Evolutionary conservation across 2,797 vertebrate genomes (phyloP).

Genomic region (Loris lydekkerianus): DNA sequence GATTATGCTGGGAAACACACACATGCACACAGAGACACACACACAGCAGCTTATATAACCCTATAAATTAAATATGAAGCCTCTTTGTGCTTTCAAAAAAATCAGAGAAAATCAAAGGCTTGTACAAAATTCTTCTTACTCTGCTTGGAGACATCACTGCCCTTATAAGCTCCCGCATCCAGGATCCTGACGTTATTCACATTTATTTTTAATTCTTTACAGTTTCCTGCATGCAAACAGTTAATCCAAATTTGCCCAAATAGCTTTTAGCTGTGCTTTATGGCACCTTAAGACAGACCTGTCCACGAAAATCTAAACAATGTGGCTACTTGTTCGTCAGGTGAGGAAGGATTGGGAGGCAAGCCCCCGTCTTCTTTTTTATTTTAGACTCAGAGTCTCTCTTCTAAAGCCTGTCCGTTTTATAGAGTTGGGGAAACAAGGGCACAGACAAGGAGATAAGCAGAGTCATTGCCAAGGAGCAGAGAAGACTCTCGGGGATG

Average conservation of each 20-base stretch:
- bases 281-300: conserved; percentile 34
- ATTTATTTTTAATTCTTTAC: conserved; percentile 49
- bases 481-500: not conserved
- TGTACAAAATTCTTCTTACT: conserved; percentile 63
- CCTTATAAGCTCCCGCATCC: not conserved
- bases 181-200: conserved; percentile 1
- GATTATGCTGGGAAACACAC: conserved; percentile 40
- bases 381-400: not conserved
- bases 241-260: conserved; percentile 57
- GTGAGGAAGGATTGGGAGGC: not conserved
- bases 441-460: not conserved
- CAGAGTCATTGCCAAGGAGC: not conserved
- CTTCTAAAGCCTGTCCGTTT: not conserved
- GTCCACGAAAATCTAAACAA: not conserved
- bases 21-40: not conserved
- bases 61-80: conserved; percentile 78
- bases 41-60: conserved; percentile 42
- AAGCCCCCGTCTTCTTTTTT: not conserved
- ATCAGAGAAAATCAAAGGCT: conserved; percentile 67
- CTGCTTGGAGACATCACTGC: conserved; percentile 48
- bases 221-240: conserved; percentile 37
- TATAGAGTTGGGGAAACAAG: not conserved
- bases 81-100: conserved; percentile 73
- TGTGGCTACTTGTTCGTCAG: not conserved
- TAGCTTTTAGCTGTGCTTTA: conserved; percentile 55